Percentiles rank a stretch among this genome's conserved stretches.
phyloP scores from a whole-genome alignment of 2,888 invertebrate species.

The Spodoptera exigua region DNA sequence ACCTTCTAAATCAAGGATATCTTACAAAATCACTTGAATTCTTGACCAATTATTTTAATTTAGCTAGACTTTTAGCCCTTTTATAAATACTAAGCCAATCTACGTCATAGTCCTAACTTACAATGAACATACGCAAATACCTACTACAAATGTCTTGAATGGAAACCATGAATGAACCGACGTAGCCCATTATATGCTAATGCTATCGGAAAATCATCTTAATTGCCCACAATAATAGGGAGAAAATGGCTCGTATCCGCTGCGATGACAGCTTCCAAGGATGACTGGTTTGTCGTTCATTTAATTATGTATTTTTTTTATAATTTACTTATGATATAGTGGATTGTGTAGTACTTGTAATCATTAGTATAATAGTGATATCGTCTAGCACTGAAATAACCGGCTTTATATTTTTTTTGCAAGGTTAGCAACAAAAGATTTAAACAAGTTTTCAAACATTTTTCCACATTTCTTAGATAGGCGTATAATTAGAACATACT shows the following conservation, averaged over 20 bases:
- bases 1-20: background rate
- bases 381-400: too few relatives aligned
- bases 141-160: constrained; percentile 52
- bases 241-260: constrained; percentile 80
- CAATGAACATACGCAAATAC: constrained; percentile 7
- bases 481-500: too few relatives aligned
- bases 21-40: constrained; percentile 1
- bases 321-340: constrained; percentile 38
- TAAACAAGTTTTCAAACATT: too few relatives aligned
- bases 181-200: constrained; percentile 81
- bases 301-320: constrained; percentile 52
- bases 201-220: constrained; percentile 81
- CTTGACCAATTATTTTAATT: too few relatives aligned
- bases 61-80: background rate
- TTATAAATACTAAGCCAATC: constrained; percentile 3
- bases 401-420: too few relatives aligned
- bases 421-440: background rate
- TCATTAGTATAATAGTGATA: background rate
- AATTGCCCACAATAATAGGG: constrained; percentile 76
- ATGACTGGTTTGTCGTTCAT: constrained; percentile 53
- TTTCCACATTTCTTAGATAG: too few relatives aligned
- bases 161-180: constrained; percentile 75
- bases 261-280: constrained; percentile 56
- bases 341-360: constrained; percentile 21
- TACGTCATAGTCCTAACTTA: constrained; percentile 1